Evolutionary conservation across 2,113 vertebrate species (phyloP), one percentile per base, ranked within the genome.

Genomic region (Labeo catla): DNA sequence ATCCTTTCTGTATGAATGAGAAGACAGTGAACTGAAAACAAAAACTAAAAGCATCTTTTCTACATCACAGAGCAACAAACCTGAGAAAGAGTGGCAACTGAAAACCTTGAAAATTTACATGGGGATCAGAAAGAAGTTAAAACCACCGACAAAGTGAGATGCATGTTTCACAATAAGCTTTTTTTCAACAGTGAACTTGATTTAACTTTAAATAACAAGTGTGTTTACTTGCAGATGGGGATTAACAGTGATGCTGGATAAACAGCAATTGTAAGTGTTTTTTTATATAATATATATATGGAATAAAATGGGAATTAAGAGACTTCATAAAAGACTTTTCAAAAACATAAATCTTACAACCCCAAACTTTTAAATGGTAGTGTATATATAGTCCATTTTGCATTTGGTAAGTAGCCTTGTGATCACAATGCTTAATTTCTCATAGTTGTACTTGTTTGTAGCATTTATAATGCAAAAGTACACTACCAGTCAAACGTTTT

Each of bases 261-360:
- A 97, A 91, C 96, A 98, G 90, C 97, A 99, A 83, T 95, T 99
- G 98, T 99, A 89, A 97, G 98, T 97, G 93, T 68, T 80, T 43
- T n/a, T 43, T 59, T 39, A 28, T 28, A 28, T 39, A 39, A 57
- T 19, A 52, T 52, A 13, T 52, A 5, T 28, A 52, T 49, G 15
- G 49, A 78, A 59, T 50, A 28, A 12, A 54, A 8, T 11, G 15
- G n/a, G 8, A 77, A 77, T 77, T 34, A 34, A 65, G 10, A 65
- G 23, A 65, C 61, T 28, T 65, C 15, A 57, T 57, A 57, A 57
- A 15, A 57, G 54, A 57, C 6, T 6, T 19, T 19, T 7, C 5
- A 16, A 57, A 54, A 54, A 54, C 52, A 39, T 39, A 54, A 54
- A 49, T 49, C 8, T 10, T 49, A 9, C 47, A 49, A 9, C 47